A percentile compares a stretch with the other conserved stretches of the same genome.
phyloP scores from a whole-genome alignment of 2,797 vertebrate genomes.

The Iguana delicatissima region DNA sequence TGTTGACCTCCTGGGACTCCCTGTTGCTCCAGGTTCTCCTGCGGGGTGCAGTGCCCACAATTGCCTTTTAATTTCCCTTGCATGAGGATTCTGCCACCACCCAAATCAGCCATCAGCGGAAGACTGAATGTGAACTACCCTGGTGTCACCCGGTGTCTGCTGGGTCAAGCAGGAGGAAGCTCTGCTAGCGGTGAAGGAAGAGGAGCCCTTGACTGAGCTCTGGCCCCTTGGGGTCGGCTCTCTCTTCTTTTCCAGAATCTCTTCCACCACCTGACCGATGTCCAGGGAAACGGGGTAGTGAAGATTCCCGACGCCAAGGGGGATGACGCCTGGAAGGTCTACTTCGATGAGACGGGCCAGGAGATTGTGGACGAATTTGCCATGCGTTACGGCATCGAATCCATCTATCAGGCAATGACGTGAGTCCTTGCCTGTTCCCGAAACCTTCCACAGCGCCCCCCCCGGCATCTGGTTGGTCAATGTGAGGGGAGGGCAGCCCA shows the following conservation, averaged over 20 bases:
- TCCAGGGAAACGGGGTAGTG: constrained; percentile 90
- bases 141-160: too few species aligned
- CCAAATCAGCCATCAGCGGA: too few species aligned
- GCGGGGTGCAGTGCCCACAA: too few species aligned
- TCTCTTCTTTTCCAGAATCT: constrained; percentile 85
- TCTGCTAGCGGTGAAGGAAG: background rate
- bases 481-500: too few species aligned
- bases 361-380: constrained; percentile 98
- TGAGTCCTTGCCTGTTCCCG: constrained; percentile 76
- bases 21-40: too few species aligned
- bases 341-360: constrained; percentile 96
- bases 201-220: background rate
- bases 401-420: constrained; percentile 99
- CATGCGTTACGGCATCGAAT: constrained; percentile 98
- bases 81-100: too few species aligned
- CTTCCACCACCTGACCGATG: constrained; percentile 95
- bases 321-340: constrained; percentile 97
- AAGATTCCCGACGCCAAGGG: constrained; percentile 94
- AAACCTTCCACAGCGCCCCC: background rate
- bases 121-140: rapidly evolving
- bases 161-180: background rate
- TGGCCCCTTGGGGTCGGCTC: background rate
- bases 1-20: too few species aligned
- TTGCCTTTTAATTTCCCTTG: too few species aligned
- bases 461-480: background rate